Evolutionary conservation across 2,797 vertebrate species (phyloP), one percentile per base, ranked within the genome.

Genomic region (Triplophysa bombifrons): DNA sequence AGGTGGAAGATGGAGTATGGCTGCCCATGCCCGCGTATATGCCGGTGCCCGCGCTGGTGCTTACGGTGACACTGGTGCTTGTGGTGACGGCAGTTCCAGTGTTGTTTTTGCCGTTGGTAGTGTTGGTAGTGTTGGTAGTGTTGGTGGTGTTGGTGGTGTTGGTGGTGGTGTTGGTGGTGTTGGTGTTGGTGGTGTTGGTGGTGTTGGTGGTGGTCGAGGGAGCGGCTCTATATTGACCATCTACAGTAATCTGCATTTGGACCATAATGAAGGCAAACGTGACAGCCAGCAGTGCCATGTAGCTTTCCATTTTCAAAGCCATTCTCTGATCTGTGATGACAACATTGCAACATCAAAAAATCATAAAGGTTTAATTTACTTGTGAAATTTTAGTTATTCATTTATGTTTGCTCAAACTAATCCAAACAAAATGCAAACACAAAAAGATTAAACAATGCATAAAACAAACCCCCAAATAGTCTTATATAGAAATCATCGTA

Each of bases 281-380:
- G 14, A 80, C 8, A 25, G 53, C 14, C 68, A 85, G 3, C 53
- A 83, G 61, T 50, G 60, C 20, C 16, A 81, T 27, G 51, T n/a
- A 69, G 14, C 4, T 13, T 16, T 61, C 41, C 16, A n/a, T 16
- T 3, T n/a, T 41, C 17, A 76, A 16, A 22, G 19, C 14, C 84
- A 72, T 83, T n/a, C 20, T 65, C 12, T 55, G 22, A 20, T 76
- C 55, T 78, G 51, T 60, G 44, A 14, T n/a, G 53, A n/a, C n/a
- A 11, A 55, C 0, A 55, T 10, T 55, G 19, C 53, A 51, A 51
- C 48, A 50, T 53, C 13, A 55, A 53, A 19, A 53, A 50, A 17
- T 14, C 13, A 51, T 8, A 17, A 51, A 19, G 5, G 17, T 19
- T 19, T 17, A 51, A 51, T 17, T 16, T 51, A 48, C 0, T 30